phyloP scores from a whole-genome alignment of 2,888 invertebrate genomes.

The Hemithea aestivaria region DNA sequence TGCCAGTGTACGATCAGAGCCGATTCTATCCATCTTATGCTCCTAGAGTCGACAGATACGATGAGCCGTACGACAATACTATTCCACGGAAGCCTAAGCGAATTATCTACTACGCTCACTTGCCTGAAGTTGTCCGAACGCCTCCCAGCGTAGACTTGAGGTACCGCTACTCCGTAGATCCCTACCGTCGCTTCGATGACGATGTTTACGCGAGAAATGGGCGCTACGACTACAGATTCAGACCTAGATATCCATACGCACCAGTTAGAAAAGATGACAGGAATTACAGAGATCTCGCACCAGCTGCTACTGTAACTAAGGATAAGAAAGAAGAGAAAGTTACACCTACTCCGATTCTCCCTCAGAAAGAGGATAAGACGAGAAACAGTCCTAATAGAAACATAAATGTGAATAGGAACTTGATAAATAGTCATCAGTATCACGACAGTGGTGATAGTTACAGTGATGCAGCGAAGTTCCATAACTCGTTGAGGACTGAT shows the following conservation, averaged over 20 bases:
- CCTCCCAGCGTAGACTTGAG: slow-evolving; percentile 78
- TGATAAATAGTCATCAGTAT: slow-evolving; percentile 71
- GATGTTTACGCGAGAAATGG: slow-evolving; percentile 59
- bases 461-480: slow-evolving; percentile 59
- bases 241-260: slow-evolving; percentile 64
- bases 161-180: slow-evolving; percentile 71
- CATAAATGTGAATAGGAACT: slow-evolving; percentile 46
- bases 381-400: slow-evolving; percentile 38
- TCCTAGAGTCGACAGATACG: slow-evolving; percentile 62
- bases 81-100: slow-evolving; percentile 76
- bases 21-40: slow-evolving; percentile 46
- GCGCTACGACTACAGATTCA: slow-evolving; percentile 68
- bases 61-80: slow-evolving; percentile 61
- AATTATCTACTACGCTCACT: slow-evolving; percentile 84
- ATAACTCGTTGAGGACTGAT: slow-evolving; percentile 56
- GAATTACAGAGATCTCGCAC: slow-evolving; percentile 64
- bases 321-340: slow-evolving; percentile 72
- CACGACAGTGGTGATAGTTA: slow-evolving; percentile 55
- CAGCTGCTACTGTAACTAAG: slow-evolving; percentile 58
- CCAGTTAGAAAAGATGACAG: slow-evolving; percentile 68
- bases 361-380: slow-evolving; percentile 63
- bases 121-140: slow-evolving; percentile 83
- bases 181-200: slow-evolving; percentile 65
- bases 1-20: slow-evolving; percentile 61
- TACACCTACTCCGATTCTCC: slow-evolving; percentile 65